Evolutionary conservation across 2,797 vertebrate genomes (phyloP), one percentile per base, ranked within the genome.

Genomic region (Characodon lateralis): DNA sequence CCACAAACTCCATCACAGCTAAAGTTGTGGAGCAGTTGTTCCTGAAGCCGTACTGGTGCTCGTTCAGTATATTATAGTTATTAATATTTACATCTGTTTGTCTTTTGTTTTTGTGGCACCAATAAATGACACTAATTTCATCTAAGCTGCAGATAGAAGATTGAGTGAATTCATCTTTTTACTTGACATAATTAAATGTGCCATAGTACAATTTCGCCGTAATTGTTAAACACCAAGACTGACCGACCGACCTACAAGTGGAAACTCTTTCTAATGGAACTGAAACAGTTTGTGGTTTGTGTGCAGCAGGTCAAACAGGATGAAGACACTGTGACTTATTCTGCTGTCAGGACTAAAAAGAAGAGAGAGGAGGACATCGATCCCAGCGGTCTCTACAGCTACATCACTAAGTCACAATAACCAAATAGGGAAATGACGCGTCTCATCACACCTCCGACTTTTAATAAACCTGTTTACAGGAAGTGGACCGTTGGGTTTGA

Each of bases 271-370:
- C 20, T 41, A 24, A 24, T 13, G 39, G 10, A 43, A n/a, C 39
- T n/a, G 61, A 65, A 65, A 22, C 18, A 20, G 18, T 65, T 43
- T 68, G 22, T n/a, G 2, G 28, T 72, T 72, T 58, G 24, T 73
- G 53, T 73, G 35, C 20, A 46, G 13, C 72, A 73, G 72, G 7
- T 73, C 22, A n/a, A 43, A 59, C 2, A 16, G 0, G 22, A 58
- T 13, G 72, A 59, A 20, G 35, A 43, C 13, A 18, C 14, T 13
- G 72, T 73, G 55, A 73, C 55, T 18, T 73, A 73, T 73, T 73
- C 72, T 73, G 13, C 55, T 73, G 72, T 73, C 4, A 59, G 14
- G 53, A 58, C 14, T 7, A 59, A 58, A 43, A 2, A 2, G 0
- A 12, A 68, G 39, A 5, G 8, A 0, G 3, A 68, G 2, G 50